Conservation (phyloP, 2,888 invertebrate species). For the Agrotis clavis region DNA sequence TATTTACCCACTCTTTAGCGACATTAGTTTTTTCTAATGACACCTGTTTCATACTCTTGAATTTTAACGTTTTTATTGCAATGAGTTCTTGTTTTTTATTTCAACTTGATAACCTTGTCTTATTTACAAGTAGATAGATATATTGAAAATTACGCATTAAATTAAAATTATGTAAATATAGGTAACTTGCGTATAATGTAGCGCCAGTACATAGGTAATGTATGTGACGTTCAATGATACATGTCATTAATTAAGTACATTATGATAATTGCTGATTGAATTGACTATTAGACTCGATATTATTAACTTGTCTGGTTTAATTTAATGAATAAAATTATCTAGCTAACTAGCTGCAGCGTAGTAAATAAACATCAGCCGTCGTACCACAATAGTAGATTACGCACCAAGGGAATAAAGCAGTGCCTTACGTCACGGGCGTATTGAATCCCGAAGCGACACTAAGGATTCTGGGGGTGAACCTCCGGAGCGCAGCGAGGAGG, state of each 20-base stretch:
- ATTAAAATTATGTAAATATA: conserved; percentile 33
- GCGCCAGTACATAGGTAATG: background rate
- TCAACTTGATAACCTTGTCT: conserved; percentile 52
- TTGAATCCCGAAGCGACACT: too few relatives aligned
- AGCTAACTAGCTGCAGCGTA: background rate
- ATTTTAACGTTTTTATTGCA: conserved; percentile 47
- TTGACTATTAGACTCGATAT: background rate
- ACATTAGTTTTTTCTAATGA: conserved; percentile 44
- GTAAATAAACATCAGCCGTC: too few relatives aligned
- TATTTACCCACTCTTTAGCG: conserved; percentile 29
- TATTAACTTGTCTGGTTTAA: conserved; percentile 8
- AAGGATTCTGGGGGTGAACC: too few relatives aligned
- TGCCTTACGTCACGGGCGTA: too few relatives aligned
- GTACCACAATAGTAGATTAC: too few relatives aligned
- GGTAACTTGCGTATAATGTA: conserved; percentile 1
- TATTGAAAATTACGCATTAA: conserved; percentile 20
- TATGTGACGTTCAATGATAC: conserved; percentile 14
- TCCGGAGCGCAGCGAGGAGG: too few relatives aligned
- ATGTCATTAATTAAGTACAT: background rate
- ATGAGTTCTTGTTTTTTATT: conserved; percentile 29
- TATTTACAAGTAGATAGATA: conserved; percentile 16
- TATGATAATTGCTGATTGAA: conserved; percentile 14
- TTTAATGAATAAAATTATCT: conserved; percentile 11
- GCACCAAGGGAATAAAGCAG: too few relatives aligned
- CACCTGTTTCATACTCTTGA: conserved; percentile 37